These are phyloP conservation scores for Crotalus viridis DNA, from an alignment of 2,113 vertebrate species.

Conservation along the genomic window DNA sequence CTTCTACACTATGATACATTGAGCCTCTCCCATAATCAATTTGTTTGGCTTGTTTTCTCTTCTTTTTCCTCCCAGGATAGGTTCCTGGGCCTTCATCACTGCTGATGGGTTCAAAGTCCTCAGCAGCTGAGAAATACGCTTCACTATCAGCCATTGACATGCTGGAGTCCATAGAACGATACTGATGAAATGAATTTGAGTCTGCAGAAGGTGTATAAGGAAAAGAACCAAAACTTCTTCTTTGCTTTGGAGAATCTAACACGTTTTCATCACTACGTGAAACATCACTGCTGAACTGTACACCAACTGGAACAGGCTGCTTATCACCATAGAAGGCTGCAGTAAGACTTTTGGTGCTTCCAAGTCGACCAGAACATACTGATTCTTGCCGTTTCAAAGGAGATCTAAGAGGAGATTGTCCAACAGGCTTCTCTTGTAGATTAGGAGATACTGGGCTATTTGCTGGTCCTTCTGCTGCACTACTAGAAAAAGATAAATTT, in stretches of 20 bases:
- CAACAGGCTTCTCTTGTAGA: slow-evolving; percentile 77
- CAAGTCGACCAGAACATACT: slow-evolving; percentile 86
- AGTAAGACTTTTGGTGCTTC: slow-evolving; percentile 94
- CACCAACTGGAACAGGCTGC: slow-evolving; percentile 80
- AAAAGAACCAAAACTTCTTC: slow-evolving; percentile 94
- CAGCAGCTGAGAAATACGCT: slow-evolving; percentile 95
- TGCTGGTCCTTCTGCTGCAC: slow-evolving; percentile 73
- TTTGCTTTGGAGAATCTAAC: slow-evolving; percentile 90
- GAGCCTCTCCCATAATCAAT: slow-evolving; percentile 87
- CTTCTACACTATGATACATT: slow-evolving; percentile 96
- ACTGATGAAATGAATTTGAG: slow-evolving; percentile 95
- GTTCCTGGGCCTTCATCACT: slow-evolving; percentile 97
- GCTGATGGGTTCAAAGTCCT: slow-evolving; percentile 96
- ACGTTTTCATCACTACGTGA: slow-evolving; percentile 95
- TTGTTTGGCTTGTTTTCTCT: slow-evolving; percentile 85
- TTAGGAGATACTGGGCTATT: slow-evolving; percentile 81
- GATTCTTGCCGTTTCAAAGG: slow-evolving; percentile 89
- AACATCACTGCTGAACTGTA: slow-evolving; percentile 93
- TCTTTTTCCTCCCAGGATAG: slow-evolving; percentile 93
- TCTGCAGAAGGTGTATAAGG: slow-evolving; percentile 94
- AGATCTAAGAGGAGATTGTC: slow-evolving; percentile 89
- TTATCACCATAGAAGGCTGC: slow-evolving; percentile 91
- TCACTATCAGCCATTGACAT: slow-evolving; percentile 97
- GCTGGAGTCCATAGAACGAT: slow-evolving; percentile 93
- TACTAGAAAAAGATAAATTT: slow-evolving; percentile 61